Conservation (phyloP, 2,888 invertebrate genomes). For the Zelleria hepariella region DNA sequence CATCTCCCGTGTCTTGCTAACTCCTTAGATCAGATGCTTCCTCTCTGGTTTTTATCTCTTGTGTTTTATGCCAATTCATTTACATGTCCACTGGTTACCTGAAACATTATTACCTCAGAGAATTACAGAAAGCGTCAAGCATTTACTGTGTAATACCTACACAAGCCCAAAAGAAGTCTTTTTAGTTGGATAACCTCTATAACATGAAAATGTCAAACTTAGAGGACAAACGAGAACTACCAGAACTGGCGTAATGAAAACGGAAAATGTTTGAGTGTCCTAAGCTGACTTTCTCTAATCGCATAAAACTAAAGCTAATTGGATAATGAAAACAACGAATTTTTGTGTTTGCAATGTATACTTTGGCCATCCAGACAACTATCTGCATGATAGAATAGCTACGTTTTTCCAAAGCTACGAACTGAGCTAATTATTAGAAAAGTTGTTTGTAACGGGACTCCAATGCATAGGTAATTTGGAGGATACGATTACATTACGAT, state of each 20-base stretch:
- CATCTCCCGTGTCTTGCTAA: slow-evolving; percentile 9
- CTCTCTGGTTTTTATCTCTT: not conserved
- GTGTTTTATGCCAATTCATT: not conserved
- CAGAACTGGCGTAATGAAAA: not conserved
- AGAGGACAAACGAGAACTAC: slow-evolving; percentile 26
- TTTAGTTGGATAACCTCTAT: not conserved
- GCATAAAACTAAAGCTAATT: not conserved
- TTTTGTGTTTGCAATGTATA: not conserved
- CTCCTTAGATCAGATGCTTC: not conserved
- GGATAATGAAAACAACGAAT: not conserved
- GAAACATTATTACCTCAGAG: not conserved
- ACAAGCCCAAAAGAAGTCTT: not conserved
- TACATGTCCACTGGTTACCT: not conserved
- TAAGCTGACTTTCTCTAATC: not conserved
- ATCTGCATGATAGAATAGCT: not conserved
- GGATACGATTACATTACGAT: not conserved
- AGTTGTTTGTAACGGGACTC: not conserved
- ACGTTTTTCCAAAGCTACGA: not conserved
- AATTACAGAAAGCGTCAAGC: too few relatives aligned
- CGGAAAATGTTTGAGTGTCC: not conserved
- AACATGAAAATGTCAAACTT: slow-evolving; percentile 32
- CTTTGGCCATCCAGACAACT: not conserved
- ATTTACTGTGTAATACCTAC: too few relatives aligned
- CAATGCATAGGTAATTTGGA: not conserved
- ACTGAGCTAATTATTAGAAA: not conserved